Evolutionary conservation across 2,113 vertebrate species (phyloP).

Genomic region (Sphyrna mokarran): DNA sequence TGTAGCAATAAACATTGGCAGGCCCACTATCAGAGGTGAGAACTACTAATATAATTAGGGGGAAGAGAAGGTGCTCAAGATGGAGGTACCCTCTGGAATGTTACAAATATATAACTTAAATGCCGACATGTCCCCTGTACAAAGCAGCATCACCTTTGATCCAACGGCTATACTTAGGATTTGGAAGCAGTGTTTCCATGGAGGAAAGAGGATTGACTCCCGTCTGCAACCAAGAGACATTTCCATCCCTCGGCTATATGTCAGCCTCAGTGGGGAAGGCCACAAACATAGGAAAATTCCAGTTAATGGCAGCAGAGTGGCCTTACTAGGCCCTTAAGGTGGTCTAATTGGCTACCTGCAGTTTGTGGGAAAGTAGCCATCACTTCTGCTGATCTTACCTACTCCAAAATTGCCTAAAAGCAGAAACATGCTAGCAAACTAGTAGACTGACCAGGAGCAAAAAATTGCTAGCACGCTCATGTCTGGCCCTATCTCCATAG

Average conservation of each 20-base stretch:
- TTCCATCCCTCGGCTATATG: background rate
- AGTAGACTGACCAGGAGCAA: background rate
- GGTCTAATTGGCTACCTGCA: background rate
- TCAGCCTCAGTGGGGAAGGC: background rate
- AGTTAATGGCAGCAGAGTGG: background rate
- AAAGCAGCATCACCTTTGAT: background rate
- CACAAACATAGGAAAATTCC: background rate
- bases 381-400: background rate
- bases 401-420: background rate
- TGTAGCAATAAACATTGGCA: no score
- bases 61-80: background rate
- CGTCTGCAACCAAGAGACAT: background rate
- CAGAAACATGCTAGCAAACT: background rate
- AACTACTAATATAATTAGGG: background rate
- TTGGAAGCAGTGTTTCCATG: background rate
- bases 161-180: no score
- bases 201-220: background rate
- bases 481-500: background rate
- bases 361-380: background rate
- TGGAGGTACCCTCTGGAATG: background rate
- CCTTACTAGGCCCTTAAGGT: background rate
- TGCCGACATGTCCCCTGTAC: background rate
- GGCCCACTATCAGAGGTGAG: background rate
- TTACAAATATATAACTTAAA: background rate
- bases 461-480: background rate